A percentile compares a stretch with the other conserved stretches of the same genome.
phyloP scores from a whole-genome alignment of 1,140 invertebrate species.

The Sitodiplosis mosellana region DNA sequence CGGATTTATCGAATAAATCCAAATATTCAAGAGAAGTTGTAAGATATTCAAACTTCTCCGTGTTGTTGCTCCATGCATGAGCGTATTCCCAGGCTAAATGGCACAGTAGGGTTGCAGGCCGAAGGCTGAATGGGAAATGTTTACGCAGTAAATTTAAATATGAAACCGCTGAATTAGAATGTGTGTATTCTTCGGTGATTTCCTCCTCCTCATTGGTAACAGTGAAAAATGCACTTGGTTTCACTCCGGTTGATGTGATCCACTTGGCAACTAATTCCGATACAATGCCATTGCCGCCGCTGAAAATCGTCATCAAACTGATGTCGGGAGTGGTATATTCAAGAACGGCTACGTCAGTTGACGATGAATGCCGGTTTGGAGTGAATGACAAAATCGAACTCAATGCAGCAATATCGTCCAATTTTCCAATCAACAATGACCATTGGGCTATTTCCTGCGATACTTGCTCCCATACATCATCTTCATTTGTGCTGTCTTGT shows the following conservation, averaged over 20 bases:
- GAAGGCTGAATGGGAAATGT: constrained; percentile 72
- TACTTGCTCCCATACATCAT: constrained; percentile 62
- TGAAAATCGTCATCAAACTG: constrained; percentile 53
- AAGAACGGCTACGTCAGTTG: constrained; percentile 30
- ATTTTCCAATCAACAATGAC: constrained; percentile 65
- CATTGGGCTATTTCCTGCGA: constrained; percentile 71
- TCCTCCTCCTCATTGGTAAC: constrained; percentile 22
- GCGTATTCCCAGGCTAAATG: constrained; percentile 85
- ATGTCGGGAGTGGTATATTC: constrained; percentile 39
- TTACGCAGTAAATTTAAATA: constrained; percentile 40
- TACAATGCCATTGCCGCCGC: constrained; percentile 64
- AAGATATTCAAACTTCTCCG: constrained; percentile 42
- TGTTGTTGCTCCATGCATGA: constrained; percentile 64
- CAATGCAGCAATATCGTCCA: constrained; percentile 72
- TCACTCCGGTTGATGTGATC: constrained; percentile 47
- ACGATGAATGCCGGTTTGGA: too few relatives aligned
- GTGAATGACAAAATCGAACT: constrained; percentile 29
- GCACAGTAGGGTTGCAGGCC: constrained; percentile 53
- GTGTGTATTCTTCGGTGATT: constrained; percentile 8
- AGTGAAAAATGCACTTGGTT: constrained; percentile 30
- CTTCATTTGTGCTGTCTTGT: constrained; percentile 23
- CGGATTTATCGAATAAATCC: constrained; percentile 20
- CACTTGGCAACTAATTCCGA: constrained; percentile 68
- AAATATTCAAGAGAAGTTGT: constrained; percentile 41
- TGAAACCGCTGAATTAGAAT: constrained; percentile 26